Percentiles rank a stretch among this genome's conserved stretches.
Evolutionary conservation across 2,797 vertebrate genomes (phyloP).

Genomic region (Peromyscus attwateri): DNA sequence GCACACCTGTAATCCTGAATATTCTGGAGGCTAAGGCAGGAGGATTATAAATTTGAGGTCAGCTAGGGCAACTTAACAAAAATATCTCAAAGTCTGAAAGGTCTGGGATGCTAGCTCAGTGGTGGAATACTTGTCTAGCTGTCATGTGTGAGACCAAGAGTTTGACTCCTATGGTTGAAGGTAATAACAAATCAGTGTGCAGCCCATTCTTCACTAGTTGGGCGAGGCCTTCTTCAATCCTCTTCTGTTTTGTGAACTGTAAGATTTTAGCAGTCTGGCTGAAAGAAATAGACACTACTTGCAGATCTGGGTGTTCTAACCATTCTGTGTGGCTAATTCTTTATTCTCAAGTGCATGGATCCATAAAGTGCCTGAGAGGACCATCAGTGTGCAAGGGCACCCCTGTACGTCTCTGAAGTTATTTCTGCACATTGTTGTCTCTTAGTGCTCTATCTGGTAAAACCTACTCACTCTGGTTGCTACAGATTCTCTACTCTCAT

Average conservation of each 20-base stretch:
- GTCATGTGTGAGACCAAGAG: not conserved
- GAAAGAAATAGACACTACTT: not conserved
- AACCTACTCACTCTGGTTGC: not conserved
- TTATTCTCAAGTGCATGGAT: not conserved
- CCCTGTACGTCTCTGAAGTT: not conserved
- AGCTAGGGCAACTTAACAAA: not conserved
- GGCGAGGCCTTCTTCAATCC: not conserved
- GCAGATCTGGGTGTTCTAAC: not conserved
- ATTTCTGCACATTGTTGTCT: not conserved
- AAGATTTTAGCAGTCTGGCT: not conserved
- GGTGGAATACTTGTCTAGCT: not conserved
- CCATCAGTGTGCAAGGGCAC: not conserved
- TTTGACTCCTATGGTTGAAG: not conserved
- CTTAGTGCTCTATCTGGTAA: not conserved
- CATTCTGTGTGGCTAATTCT: not conserved
- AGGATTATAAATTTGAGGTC: not conserved
- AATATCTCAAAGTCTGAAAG: not conserved
- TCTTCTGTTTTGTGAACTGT: not conserved
- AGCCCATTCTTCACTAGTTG: not conserved
- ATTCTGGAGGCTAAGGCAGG: not conserved
- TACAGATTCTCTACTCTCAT: not conserved
- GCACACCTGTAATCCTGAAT: not conserved
- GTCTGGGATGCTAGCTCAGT: not conserved
- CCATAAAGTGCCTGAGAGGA: not conserved
- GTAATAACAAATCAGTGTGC: not conserved